Base-by-base conservation (phyloP, 2,797 vertebrate genomes). In the Cyclopterus lumpus region DNA sequence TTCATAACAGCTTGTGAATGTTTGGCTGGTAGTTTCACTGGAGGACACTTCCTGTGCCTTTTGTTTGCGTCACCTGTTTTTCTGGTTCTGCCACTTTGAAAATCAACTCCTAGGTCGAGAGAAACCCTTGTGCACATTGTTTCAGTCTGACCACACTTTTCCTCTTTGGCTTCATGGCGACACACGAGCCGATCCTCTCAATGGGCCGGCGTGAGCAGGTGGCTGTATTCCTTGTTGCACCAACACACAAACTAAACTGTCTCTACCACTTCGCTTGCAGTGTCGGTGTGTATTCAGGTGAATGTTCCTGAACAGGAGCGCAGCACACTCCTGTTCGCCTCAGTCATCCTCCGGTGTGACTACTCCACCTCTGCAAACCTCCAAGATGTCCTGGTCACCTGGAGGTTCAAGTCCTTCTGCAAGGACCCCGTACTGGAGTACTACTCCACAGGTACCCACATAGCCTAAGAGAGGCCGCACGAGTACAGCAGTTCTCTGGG, bases 371-470 rank as follows among this genome's bases (percentile, higher is more conserved):
- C 97, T 0, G 96, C 96, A 0, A 95, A 81, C 84, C 81, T 90
- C 48, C 97, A 97, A 77, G 95, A 96, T 0, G 96, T 98, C n/a
- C 86, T 97, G n/a, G 92, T 99, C 92, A 97, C 95, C 2, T 99
- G 98, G 98, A 94, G 79, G 72, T 99, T 46, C 93, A 99, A 98
- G 91, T 96, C 97, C 66, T 99, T 97, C 93, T 99, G 98, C 93
- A 97, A 95, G 89, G 98, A 99, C 84, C 98, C 98, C 1, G 95
- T 99, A 67, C 95, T 99, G 80, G 95, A 99, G 53, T 98, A 96
- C 87, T 97, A 97, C 86, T 96, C 96, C 40, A 93, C 93, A 75
- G 94, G 98, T 99, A 84, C 94, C 94, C 28, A 8, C 10, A n/a
- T n/a, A 32, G 8, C 57, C 26, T n/a, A 16, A 18, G 40, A 64